These are phyloP conservation scores for Uropsilus gracilis DNA, from an alignment of 2,113 vertebrate species.

Conservation along the genomic window DNA sequence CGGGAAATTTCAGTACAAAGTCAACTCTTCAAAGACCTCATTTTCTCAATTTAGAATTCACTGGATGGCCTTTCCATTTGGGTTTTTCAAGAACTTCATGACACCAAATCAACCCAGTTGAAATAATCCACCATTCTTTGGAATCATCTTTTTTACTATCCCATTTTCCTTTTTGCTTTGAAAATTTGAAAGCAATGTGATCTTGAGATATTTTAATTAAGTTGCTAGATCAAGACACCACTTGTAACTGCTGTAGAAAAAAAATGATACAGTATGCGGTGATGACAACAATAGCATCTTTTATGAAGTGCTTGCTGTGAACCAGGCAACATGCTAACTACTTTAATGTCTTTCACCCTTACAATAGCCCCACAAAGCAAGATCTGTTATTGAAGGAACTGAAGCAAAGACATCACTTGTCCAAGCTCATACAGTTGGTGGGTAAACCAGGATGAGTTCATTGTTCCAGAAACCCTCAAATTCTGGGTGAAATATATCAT, in stretches of 20 bases:
- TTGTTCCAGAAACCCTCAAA: conserved; percentile 1
- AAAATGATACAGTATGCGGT: neutral
- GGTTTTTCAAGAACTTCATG: neutral
- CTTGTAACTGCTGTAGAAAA: neutral
- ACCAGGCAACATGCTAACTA: neutral
- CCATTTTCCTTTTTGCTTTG: neutral
- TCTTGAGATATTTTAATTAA: neutral
- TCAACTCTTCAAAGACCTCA: neutral
- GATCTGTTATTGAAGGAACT: neutral
- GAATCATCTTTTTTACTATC: neutral
- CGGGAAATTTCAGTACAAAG: neutral
- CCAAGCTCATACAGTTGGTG: neutral
- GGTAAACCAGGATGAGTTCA: neutral
- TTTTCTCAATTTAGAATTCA: conserved; percentile 25
- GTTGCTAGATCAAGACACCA: neutral
- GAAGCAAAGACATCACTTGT: neutral
- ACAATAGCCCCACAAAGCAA: neutral
- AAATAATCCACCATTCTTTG: neutral
- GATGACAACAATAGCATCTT: neutral
- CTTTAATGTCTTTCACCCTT: neutral
- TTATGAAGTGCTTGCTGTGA: neutral
- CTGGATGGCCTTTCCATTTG: neutral
- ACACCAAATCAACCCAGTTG: neutral
- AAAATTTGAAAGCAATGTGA: conserved; percentile 8
- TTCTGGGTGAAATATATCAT: neutral